Conservation (phyloP, 2,888 invertebrate species). For the Lepetodrilus schrolli region DNA sequence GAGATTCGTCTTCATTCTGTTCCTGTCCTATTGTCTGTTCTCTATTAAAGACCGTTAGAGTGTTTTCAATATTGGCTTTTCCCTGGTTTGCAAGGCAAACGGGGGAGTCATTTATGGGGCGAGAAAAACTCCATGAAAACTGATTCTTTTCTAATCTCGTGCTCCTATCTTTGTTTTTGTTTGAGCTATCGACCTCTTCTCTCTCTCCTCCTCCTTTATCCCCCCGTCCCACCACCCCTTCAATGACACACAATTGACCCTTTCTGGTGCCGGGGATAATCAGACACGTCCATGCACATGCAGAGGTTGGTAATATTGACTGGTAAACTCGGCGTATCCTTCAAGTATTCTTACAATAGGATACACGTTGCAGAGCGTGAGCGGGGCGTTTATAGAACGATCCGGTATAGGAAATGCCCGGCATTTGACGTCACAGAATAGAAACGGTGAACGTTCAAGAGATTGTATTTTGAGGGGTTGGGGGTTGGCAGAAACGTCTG, state of each 20-base stretch:
- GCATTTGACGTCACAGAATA: no score
- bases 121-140: conserved; percentile 16
- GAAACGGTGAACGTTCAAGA: no score
- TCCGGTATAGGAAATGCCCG: no score
- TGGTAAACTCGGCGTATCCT: not conserved
- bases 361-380: no score
- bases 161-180: not conserved
- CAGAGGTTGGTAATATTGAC: not conserved
- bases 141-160: not conserved
- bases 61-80: not conserved
- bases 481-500: not conserved
- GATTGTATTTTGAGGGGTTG: no score
- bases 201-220: no score
- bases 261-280: not conserved
- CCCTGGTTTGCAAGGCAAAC: conserved; percentile 3
- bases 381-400: no score
- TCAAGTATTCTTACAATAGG: not conserved
- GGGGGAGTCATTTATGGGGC: not conserved
- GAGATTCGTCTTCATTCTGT: not conserved
- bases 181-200: not conserved
- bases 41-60: not conserved
- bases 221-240: no score
- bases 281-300: not conserved
- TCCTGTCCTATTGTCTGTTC: not conserved
- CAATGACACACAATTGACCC: conserved; percentile 6